These are phyloP conservation scores for Toxotes lorentzi DNA, from an alignment of 2,797 vertebrate species.

Conservation along the genomic window DNA sequence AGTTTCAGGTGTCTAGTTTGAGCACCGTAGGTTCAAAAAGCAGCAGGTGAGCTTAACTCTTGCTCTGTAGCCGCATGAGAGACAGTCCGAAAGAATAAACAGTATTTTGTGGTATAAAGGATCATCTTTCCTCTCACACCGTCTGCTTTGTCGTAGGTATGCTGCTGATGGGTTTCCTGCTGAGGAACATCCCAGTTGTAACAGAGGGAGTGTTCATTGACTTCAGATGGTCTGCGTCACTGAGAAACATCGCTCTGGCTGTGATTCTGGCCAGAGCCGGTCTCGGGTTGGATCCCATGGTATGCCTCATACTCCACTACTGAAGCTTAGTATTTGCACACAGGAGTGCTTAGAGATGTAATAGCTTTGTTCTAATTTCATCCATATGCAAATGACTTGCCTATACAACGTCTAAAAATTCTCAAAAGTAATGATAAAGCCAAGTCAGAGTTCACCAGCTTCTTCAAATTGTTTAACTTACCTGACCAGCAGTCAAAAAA, in stretches of 20 bases:
- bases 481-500: neutral
- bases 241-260: conserved; percentile 94
- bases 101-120: conserved; percentile 3
- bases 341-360: neutral
- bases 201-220: conserved; percentile 86
- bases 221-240: conserved; percentile 89
- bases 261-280: conserved; percentile 93
- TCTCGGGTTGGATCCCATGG: conserved; percentile 92
- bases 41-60: neutral
- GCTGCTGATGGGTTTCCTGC: conserved; percentile 93
- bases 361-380: neutral
- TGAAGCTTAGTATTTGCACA: neutral
- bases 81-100: conserved; percentile 23
- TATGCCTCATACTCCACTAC: conserved; percentile 62
- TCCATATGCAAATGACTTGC: neutral
- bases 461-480: neutral
- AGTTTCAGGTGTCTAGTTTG: conserved; percentile 29
- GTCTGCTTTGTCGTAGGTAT: conserved; percentile 87
- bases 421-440: neutral
- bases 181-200: conserved; percentile 90
- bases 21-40: conserved; percentile 33
- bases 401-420: neutral
- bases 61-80: conserved; percentile 14
- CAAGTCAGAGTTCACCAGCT: neutral
- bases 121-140: conserved; percentile 43